These are phyloP conservation scores for Alitta virens DNA, from an alignment of 2,888 invertebrate species.

Conservation along the genomic window DNA sequence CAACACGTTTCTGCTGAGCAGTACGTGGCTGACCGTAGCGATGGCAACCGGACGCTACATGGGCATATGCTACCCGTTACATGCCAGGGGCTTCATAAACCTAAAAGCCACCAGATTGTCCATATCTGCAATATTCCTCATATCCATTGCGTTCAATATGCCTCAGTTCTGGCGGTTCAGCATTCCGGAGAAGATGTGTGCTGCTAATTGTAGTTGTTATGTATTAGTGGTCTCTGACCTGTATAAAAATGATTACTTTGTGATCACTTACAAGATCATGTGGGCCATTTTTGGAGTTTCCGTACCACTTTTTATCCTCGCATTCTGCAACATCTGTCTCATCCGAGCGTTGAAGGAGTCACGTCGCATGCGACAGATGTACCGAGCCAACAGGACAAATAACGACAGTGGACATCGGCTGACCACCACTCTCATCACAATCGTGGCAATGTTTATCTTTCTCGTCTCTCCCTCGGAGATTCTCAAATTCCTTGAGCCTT, in stretches of 20 bases:
- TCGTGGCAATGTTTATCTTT: constrained; percentile 49
- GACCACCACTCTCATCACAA: constrained; percentile 49
- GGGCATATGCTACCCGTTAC: constrained; percentile 73
- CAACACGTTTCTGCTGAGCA: constrained; percentile 63
- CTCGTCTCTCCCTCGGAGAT: constrained; percentile 51
- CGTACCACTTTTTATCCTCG: constrained; percentile 43
- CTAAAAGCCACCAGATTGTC: constrained; percentile 62
- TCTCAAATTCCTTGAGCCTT: constrained; percentile 34
- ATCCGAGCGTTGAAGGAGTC: constrained; percentile 47
- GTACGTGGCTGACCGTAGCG: constrained; percentile 74
- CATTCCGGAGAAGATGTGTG: constrained; percentile 14
- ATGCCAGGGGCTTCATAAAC: constrained; percentile 67
- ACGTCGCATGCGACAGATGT: constrained; percentile 36
- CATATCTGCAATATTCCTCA: constrained; percentile 66
- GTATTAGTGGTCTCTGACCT: neutral
- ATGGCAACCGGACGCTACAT: constrained; percentile 74
- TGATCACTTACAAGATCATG: constrained; percentile 42
- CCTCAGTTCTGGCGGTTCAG: constrained; percentile 58
- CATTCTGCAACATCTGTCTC: constrained; percentile 49
- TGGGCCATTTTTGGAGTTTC: constrained; percentile 47
- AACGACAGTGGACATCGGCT: constrained; percentile 38
- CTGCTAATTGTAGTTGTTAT: constrained; percentile 16
- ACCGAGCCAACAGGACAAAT: constrained; percentile 29
- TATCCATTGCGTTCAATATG: constrained; percentile 69
- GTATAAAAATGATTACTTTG: constrained; percentile 32